Base-by-base conservation (phyloP, 1,140 invertebrate genomes). In the Vanessa tameamea region DNA sequence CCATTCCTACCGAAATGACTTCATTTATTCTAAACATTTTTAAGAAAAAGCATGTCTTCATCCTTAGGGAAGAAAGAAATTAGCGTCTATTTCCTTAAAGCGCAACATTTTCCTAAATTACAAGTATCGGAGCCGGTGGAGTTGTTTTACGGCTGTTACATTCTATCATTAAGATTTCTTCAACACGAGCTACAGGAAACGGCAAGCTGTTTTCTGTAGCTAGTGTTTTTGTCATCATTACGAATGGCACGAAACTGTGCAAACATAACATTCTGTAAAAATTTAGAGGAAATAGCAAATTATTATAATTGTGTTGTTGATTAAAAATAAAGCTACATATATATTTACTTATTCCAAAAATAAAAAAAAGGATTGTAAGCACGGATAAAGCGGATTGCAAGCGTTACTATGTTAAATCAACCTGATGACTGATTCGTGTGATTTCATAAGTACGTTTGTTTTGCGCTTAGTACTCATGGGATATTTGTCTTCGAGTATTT, bases 1-100 rank as follows among this genome's bases (percentile, higher is more conserved):
- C 51, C 16, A 37, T 37, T 26, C 51, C 26, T 61, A 51, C 73
- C 65, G 51, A 78, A 69, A 81, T 81, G 74, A 73, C 78, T 77
- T 77, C 78, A 81, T 81, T 84, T 81, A 72, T 82, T 80, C 73
- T 74, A 64, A 76, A 63, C 66, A 78, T 72, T 78, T 78, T 79
- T 79, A 59, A 37, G 61, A 75, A 75, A 78, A 78, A 78, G 75
- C 76, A 78, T 73, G 75, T 79, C 78, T 79, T 68, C 72, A 70
- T 76, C 70, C 72, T 69, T 50, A 78, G 47, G 72, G 72, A 77
- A 76, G 76, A 65, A 57, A 51, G 75, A 82, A 82, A 82, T 77
- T 80, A 76, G 75, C 75, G 75, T 76, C 72, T 76, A 55, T 73
- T 80, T 78, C 76, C 72, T 76, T n/a, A 64, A 76, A 65, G 73